Conservation (phyloP, 2,888 invertebrate species). For the Globia sparganii region DNA sequence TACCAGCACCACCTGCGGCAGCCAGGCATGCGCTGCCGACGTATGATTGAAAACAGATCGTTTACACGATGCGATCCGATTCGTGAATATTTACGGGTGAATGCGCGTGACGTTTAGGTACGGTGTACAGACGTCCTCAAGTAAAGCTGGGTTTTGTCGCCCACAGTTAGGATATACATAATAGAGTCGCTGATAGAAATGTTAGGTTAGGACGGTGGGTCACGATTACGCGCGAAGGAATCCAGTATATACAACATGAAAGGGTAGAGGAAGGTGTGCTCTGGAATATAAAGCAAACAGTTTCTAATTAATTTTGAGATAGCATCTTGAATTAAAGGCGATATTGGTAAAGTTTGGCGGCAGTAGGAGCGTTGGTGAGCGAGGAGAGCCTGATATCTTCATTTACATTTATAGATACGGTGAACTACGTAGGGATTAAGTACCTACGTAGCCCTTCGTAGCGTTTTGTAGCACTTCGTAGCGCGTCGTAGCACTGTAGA, state of each 20-base stretch:
- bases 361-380: slow-evolving; percentile 42
- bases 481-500: slow-evolving; percentile 38
- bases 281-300: slow-evolving; percentile 64
- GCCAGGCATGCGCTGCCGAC: slow-evolving; percentile 40
- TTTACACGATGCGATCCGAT: slow-evolving; percentile 43
- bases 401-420: slow-evolving; percentile 57
- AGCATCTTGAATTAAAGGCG: slow-evolving; percentile 62
- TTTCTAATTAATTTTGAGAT: slow-evolving; percentile 68
- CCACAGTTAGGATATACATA: slow-evolving; percentile 29
- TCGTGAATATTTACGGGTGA: slow-evolving; percentile 67
- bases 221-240: slow-evolving; percentile 61
- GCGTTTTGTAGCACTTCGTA: slow-evolving; percentile 56
- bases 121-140: slow-evolving; percentile 58
- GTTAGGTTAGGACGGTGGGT: slow-evolving; percentile 59
- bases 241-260: slow-evolving; percentile 46
- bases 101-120: slow-evolving; percentile 61
- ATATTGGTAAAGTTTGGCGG: slow-evolving; percentile 67
- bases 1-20: slow-evolving; percentile 36
- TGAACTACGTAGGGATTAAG: slow-evolving; percentile 41
- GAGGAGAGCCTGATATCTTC: slow-evolving; percentile 44
- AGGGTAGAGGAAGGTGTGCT: slow-evolving; percentile 56
- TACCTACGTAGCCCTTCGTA: slow-evolving; percentile 60
- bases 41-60: slow-evolving; percentile 55
- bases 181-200: slow-evolving; percentile 43
- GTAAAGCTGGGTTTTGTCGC: slow-evolving; percentile 48